A percentile compares a stretch with the other conserved stretches of the same genome.
Evolutionary conservation across 2,113 vertebrate species (phyloP).

Genomic region (Rhagologus leucostigma): DNA sequence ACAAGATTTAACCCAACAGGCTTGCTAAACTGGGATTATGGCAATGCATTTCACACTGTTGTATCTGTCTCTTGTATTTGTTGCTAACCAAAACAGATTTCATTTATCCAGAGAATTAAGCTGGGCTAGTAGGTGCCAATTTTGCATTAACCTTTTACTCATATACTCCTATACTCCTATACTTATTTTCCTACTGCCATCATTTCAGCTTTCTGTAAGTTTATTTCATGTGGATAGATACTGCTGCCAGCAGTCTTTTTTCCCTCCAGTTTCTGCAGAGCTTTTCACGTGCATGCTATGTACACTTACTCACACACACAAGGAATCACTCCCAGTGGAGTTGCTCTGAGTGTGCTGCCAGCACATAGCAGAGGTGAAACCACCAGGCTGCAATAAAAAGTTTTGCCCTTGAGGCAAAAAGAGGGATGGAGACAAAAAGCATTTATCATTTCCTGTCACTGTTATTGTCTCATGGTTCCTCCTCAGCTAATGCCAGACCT

Average conservation of each 20-base stretch:
- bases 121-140: not conserved
- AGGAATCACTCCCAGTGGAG: constrained; percentile 5
- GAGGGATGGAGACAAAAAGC: constrained; percentile 35
- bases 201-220: not conserved
- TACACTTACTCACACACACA: constrained; percentile 27
- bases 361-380: constrained; percentile 44
- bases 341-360: constrained; percentile 21
- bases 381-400: constrained; percentile 34
- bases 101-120: not conserved
- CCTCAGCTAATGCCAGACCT: constrained; percentile 36
- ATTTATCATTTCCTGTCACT: constrained; percentile 36
- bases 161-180: not conserved
- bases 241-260: not conserved
- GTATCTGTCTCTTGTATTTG: not conserved
- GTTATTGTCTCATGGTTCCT: constrained; percentile 31
- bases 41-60: not conserved
- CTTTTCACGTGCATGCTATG: not conserved
- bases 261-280: not conserved
- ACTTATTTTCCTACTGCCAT: not conserved
- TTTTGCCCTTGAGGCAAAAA: constrained; percentile 45
- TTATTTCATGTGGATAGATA: not conserved
- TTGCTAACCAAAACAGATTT: not conserved
- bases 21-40: not conserved
- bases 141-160: not conserved
- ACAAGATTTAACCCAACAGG: not conserved